Evolutionary conservation across 2,797 vertebrate species (phyloP), one percentile per base, ranked within the genome.

Genomic region (Myotis pilosus): DNA sequence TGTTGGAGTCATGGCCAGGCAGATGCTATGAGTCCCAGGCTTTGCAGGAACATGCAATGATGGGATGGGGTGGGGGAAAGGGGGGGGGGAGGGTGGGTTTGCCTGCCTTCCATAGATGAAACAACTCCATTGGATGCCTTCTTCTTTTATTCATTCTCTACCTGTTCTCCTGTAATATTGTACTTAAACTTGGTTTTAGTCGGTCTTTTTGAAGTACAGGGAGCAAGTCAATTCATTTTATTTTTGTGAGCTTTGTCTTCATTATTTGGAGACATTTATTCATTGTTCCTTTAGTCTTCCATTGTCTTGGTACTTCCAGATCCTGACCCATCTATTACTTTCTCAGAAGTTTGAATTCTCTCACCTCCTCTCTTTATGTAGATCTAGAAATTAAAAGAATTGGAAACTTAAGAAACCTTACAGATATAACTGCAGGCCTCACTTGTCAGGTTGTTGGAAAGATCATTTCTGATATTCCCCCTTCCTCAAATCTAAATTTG

Each of bases 341-440:
- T 76, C 75, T 72, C 23, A n/a, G 64, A 83, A 75, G 72, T 68
- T 94, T 83, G 25, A 38, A 33, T 62, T 79, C 86, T 81, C 64
- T 74, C 17, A 20, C 19, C 8, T 2, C 22, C 44, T 68, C 41
- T 92, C 53, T 76, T 79, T 23, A 55, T 25, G 66, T 84, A 16
- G 53, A 44, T 78, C 11, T 86, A 69, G 49, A 75, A 79, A 62
- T 84, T 11, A 64, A 87, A 92, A 90, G 62, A 90, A 75, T 90
- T 74, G 13, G 47, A 16, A 87, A 33, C 53, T 68, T 78, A 44
- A 49, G 41, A 68, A 83, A 25, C 20, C 10, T 62, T 69, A 75
- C 8, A 30, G 30, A 33, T 44, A 25, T n/a, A 71, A 30, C 91
- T 92, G 69, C 12, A 76, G 78, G 19, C 66, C 30, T 86, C 9